Evolutionary conservation across 2,797 vertebrate species (phyloP), one percentile per base, ranked within the genome.

Genomic region (Gambusia yucatana): DNA sequence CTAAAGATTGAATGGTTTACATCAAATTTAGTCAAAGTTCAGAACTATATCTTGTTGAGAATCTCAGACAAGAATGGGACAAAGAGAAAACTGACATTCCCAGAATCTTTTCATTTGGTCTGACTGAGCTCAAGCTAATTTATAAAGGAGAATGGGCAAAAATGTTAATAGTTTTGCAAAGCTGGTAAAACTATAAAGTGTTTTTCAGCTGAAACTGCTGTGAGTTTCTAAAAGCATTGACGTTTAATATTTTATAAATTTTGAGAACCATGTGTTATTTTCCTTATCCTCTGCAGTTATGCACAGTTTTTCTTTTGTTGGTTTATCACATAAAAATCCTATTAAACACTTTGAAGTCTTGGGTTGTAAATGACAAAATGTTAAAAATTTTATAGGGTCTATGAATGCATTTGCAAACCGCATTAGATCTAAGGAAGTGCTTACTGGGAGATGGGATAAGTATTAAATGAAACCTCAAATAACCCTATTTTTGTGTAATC

Each of bases 401-500:
- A 70, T 28, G 67, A 43, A 70, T 71, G 44, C 3, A 71, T 71
- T 44, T 72, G 41, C 11, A 14, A 17, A 36, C 41, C 6, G 8
- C 13, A 25, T 22, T 6, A 69, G 9, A 69, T 43, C 1, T 33
- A 61, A 25, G 41, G 36, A 59, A 59, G 16, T 67, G 67, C 61
- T 75, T 50, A 75, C 78, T 73, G 44, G 75, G 61, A 83, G 48
- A 43, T 13, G 25, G 39, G 65, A 69, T 28, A 28, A 16, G 44
- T 71, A 71, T 71, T 16, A 46, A 70, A 86, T 84, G 75, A 88
- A 89, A 83, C 67, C 48, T 44, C 39, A 82, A 57, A 77, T 13
- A 67, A 87, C 91, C 50, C 77, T 75, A 77, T 86, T 87, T 28
- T n/a, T 67, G 75, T 84, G 84, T 85, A 72, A 86, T 91, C 82